Evolutionary conservation across 2,113 vertebrate genomes (phyloP).

Genomic region (Hippocampus guttulatus): DNA sequence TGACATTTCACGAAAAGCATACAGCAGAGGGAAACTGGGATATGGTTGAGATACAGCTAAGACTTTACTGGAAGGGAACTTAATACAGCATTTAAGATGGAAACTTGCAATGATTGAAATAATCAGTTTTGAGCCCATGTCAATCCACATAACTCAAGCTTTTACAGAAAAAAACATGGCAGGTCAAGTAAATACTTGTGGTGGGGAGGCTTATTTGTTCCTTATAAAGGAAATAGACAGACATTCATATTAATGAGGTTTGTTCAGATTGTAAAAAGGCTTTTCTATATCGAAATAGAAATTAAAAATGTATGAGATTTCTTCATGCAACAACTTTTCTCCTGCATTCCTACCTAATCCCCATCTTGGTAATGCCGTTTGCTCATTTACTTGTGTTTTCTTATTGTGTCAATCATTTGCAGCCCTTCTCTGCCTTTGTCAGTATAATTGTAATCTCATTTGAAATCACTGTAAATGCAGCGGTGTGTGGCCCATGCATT

Average conservation of each 20-base stretch:
- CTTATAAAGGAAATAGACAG: constrained; percentile 40
- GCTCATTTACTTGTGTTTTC: constrained; percentile 12
- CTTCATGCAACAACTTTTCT: constrained; percentile 28
- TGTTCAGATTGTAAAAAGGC: constrained; percentile 17
- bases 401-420: constrained; percentile 29
- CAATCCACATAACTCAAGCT: constrained; percentile 5
- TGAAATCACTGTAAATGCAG: not conserved
- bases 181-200: constrained; percentile 24
- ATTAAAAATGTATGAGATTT: constrained; percentile 55
- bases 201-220: constrained; percentile 35
- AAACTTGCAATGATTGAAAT: constrained; percentile 11
- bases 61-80: not conserved
- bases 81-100: constrained; percentile 12
- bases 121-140: not conserved
- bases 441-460: constrained; percentile 32
- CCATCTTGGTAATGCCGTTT: constrained; percentile 11
- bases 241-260: constrained; percentile 48
- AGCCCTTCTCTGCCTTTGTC: constrained; percentile 13
- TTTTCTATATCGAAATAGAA: constrained; percentile 47
- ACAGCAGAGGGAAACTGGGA: constrained; percentile 15
- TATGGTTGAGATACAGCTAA: constrained; percentile 14
- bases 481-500: constrained; percentile 5
- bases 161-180: constrained; percentile 13
- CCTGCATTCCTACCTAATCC: constrained; percentile 24
- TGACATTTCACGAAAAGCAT: constrained; percentile 10